Evolutionary conservation across 2,797 vertebrate species (phyloP).

Genomic region (Crypturellus tataupa): DNA sequence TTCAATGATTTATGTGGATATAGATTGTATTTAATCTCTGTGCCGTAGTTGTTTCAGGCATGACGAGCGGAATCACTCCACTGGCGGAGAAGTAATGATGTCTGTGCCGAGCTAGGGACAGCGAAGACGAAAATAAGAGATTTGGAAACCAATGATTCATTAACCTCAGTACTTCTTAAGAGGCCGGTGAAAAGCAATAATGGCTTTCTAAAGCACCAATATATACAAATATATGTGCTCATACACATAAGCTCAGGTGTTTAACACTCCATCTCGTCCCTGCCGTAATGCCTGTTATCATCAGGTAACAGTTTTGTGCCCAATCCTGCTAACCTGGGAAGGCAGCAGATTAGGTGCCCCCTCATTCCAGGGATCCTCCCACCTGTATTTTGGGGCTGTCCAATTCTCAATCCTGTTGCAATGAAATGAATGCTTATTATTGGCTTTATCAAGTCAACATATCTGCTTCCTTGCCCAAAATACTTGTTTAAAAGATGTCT

Average conservation of each 20-base stretch:
- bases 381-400: fast-evolving
- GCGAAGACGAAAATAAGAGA: slow-evolving; percentile 40
- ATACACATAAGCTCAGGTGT: not conserved
- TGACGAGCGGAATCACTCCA: slow-evolving; percentile 82
- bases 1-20: slow-evolving; percentile 92
- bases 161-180: slow-evolving; percentile 65
- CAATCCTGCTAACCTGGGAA: not conserved
- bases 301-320: not conserved
- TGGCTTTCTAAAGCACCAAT: slow-evolving; percentile 28
- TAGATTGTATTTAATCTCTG: slow-evolving; percentile 91
- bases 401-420: not conserved
- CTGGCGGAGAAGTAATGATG: slow-evolving; percentile 76
- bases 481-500: fast-evolving
- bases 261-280: not conserved
- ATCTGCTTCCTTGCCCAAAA: not conserved
- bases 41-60: slow-evolving; percentile 84
- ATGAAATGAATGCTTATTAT: fast-evolving
- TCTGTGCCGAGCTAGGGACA: slow-evolving; percentile 74
- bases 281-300: not conserved
- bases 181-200: slow-evolving; percentile 45
- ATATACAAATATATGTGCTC: not conserved
- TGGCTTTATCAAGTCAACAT: fast-evolving
- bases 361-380: not conserved
- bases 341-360: not conserved
- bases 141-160: slow-evolving; percentile 65